Base-by-base conservation (phyloP, 2,113 vertebrate genomes). In the Holacanthus passer region DNA sequence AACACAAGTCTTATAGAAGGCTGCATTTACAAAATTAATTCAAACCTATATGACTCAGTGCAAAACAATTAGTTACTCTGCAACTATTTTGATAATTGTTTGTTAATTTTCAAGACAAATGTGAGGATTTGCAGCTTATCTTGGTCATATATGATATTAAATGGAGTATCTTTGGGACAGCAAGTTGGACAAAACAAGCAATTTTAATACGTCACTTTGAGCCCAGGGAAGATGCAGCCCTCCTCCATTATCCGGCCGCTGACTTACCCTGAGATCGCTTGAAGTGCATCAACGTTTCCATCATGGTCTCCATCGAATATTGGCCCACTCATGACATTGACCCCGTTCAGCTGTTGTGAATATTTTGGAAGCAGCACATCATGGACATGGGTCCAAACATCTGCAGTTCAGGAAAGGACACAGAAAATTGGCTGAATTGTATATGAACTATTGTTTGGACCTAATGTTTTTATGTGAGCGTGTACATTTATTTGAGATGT, bases 291-390 rank as follows among this genome's bases (percentile, higher is more conserved):
- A 82, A 96, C 95, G 80, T 88, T 94, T 45, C 98, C 98, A 63
- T 99, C 95, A 13, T 90, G 97, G 92, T 99, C 92, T 58, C 95
- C 90, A 90, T 99, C 98, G 37, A 99, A 99, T 86, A 97, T 91
- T 2, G 98, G 98, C 72, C 98, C 98, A 65, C 97, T 98, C 81
- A 99, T 76, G 70, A 99, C 92, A 74, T 98, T 99, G 39, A 99
- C 74, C 72, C 97, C 97, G 64, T 97, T 98, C 79, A 94, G 95
- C 83, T 96, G 91, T 13, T 68, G 80, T 20, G 96, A 95, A 71
- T 96, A 95, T 64, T 94, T 83, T 71, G 88, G 71, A 67, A 99
- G 93, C 31, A 99, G 84, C 20, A 91, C 85, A 10, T 90, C 20
- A 52, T 99, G 97, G 79, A 99, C 94, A 80, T 97, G 94, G 17